Base-by-base conservation (phyloP, 2,888 invertebrate species). In the Parapristionchus giblindavisi region DNA sequence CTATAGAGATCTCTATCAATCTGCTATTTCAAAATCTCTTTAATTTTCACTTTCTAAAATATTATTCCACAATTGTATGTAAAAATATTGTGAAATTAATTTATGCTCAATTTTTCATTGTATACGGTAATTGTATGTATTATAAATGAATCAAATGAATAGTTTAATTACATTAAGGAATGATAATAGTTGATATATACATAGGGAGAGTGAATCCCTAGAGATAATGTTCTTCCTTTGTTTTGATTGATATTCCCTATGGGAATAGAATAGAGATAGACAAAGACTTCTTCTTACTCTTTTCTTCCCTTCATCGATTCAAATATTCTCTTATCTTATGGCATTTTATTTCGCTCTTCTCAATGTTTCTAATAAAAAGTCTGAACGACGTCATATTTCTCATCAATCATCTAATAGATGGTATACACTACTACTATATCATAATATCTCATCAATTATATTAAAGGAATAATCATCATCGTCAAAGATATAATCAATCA, bases 331-430 rank as follows among this genome's bases (percentile, higher is more conserved):
- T 58, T 14, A 17, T 11, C 58, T 17, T 24, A 71, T 71, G 70
- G 70, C 70, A 38, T 71, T 71, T 48, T 71, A 71, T 48, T 71
- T 71, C 52, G 70, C 70, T 40, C 70, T 71, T 56, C 34, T 71
- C 36, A 71, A 71, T 56, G 70, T 71, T 29, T 71, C 70, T 27
- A 56, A 54, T 38, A 71, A 71, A 48, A 56, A 63, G 63, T n/a
- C n/a, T n/a, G 63, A 63, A 40, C 63, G 63, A 40, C 38, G 66
- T 27, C 48, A 27, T 17, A 66, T 32, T 48, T 48, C 48, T 40
- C 36, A 32, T 66, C 66, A 51, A 29, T 6, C 32, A 6, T 48
- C 51, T 21, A 48, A 51, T 66, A 51, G n/a, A 29, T 66, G 48
- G 48, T 51, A 3, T 36, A 36, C 51, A 4, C 8, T 32, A 32